Evolutionary conservation across 2,797 vertebrate genomes (phyloP), one percentile per base, ranked within the genome.

Genomic region (Cheirogaleus major): DNA sequence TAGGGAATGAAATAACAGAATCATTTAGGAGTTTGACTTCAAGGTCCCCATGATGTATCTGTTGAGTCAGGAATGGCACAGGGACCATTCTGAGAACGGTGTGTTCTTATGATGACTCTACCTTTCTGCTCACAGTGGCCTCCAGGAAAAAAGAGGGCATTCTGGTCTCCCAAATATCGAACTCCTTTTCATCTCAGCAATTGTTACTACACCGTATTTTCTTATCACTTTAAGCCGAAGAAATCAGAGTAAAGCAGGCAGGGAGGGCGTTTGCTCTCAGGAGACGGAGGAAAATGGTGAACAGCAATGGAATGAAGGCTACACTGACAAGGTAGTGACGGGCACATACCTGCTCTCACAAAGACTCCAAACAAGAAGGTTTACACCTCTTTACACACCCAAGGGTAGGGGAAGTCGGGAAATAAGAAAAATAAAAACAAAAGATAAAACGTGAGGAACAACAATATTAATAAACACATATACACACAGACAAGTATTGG

Each of bases 371-470:
- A 73, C 75, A 81, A n/a, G 50, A 88, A 94, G 11, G 6, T 65
- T 50, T 25, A 61, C 2, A 50, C 1, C 48, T 38, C 30, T 22
- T 59, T 72, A 84, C 7, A 90, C 12, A 88, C 7, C 38, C 81
- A 89, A 78, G 57, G 59, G 12, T 11, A 32, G 61, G 27, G 12
- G 5, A 81, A 13, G 32, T 25, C 89, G 50, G 52, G 90, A 96
- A 96, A 80, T 79, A 41, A 13, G 18, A 91, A 90, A 85, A 45
- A 79, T 30, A 83, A 80, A 93, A 91, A n/a, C 25, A 65, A 81
- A 81, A 92, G 50, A 91, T 30, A 81, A 94, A 78, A 50, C 55
- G 32, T 25, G 41, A 79, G 13, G 38, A 55, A n/a, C 52, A 65
- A 79, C n/a, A 92, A 35, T 32, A 43, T 86, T 89, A 65, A 93